Conservation (phyloP, 2,888 invertebrate genomes). For the Alloscopus bannaensis region DNA sequence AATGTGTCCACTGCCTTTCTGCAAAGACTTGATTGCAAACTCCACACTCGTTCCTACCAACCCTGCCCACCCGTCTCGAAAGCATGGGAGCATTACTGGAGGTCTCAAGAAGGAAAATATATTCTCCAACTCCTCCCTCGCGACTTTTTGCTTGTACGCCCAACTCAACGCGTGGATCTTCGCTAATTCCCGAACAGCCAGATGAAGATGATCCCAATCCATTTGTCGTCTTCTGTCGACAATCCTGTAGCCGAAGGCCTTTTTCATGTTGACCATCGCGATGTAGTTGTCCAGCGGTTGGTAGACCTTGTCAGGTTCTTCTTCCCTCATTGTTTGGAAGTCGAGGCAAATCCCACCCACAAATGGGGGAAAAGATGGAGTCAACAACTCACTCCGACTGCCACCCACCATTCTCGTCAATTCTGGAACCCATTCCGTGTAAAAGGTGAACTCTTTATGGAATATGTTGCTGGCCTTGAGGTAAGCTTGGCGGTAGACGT, state of each 20-base stretch:
- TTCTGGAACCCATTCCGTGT: conserved; percentile 50
- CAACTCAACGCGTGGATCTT: conserved; percentile 60
- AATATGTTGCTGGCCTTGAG: conserved; percentile 59
- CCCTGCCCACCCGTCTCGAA: neutral
- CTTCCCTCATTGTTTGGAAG: conserved; percentile 20
- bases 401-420: conserved; percentile 33
- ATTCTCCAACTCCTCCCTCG: too few relatives aligned
- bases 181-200: conserved; percentile 40
- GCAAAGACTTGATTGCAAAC: neutral
- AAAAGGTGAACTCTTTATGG: conserved; percentile 56
- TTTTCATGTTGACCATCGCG: conserved; percentile 33
- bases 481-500: conserved; percentile 59
- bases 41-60: neutral
- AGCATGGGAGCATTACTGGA: conserved; percentile 25
- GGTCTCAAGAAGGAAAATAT: too few relatives aligned
- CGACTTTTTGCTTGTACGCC: conserved; percentile 45
- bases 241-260: conserved; percentile 34
- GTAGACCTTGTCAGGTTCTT: conserved; percentile 17
- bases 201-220: conserved; percentile 41
- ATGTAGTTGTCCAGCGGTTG: conserved; percentile 47
- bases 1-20: neutral
- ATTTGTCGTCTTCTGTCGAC: conserved; percentile 17
- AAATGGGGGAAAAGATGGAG: conserved; percentile 32
- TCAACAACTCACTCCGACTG: neutral
- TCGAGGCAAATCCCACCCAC: conserved; percentile 31